A percentile compares a stretch with the other conserved stretches of the same genome.
These are phyloP conservation scores for Drosophila suzukii DNA, from an alignment of 1,140 invertebrate genomes.

Conservation along the genomic window DNA sequence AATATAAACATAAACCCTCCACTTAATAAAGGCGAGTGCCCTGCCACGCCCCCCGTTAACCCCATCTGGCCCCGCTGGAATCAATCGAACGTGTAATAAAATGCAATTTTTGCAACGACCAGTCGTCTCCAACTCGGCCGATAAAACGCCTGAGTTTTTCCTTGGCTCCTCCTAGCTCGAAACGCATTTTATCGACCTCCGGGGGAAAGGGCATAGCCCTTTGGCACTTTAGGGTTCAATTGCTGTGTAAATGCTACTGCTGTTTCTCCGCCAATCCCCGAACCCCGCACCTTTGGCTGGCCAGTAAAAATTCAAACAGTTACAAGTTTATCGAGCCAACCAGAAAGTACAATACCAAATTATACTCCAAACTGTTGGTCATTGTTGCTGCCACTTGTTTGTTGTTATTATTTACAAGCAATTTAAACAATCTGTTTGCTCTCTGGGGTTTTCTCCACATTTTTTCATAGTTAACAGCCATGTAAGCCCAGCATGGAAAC, in stretches of 20 bases:
- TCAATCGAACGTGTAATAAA: constrained; percentile 81
- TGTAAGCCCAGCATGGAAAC: constrained; percentile 50
- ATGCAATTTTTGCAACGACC: constrained; percentile 67
- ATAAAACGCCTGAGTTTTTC: constrained; percentile 18
- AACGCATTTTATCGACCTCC: constrained; percentile 36
- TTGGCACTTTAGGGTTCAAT: constrained; percentile 74
- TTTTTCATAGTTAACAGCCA: constrained; percentile 51
- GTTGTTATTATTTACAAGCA: constrained; percentile 67
- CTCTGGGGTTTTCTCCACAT: constrained; percentile 14
- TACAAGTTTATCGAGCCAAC: constrained; percentile 54
- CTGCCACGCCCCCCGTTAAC: constrained; percentile 5
- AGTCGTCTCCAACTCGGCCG: constrained; percentile 32
- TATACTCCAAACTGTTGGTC: constrained; percentile 51
- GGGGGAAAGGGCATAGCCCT: constrained; percentile 43
- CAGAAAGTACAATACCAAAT: constrained; percentile 32
- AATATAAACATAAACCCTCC: constrained; percentile 78
- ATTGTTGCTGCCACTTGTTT: constrained; percentile 57
- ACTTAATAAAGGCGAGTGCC: constrained; percentile 73
- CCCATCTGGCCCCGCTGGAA: constrained; percentile 40
- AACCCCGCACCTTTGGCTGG: constrained; percentile 18
- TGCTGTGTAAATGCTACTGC: constrained; percentile 67
- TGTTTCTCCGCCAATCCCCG: not conserved
- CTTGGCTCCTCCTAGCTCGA: constrained; percentile 19
- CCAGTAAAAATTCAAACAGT: constrained; percentile 62
- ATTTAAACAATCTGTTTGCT: constrained; percentile 74